Evolutionary conservation across 2,113 vertebrate species (phyloP), one percentile per base, ranked within the genome.

Genomic region (Phycodurus eques): DNA sequence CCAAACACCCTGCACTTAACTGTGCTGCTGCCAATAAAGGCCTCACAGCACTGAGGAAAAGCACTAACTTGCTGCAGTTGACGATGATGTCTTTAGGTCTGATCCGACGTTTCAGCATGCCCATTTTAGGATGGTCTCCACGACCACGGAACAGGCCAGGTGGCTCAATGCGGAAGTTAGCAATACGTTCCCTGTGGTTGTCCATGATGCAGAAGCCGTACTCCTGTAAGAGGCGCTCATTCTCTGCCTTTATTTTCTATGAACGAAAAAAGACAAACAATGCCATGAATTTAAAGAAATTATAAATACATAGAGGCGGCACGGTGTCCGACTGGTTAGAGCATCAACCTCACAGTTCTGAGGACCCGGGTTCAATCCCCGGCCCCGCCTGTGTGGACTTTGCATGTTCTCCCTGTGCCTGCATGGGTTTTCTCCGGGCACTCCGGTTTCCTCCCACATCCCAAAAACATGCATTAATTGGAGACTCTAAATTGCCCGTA

Each of bases 101-200:
- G 83, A 96, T 96, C 63, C 97, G 93, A 15, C 95, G 94, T 88
- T 99, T 99, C 64, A 99, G 87, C 95, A 98, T 99, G 75, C 97
- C 98, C 96, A 98, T 98, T 79, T 99, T 99, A 11, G 98, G 98
- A 80, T 99, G 98, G 91, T 99, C 96, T 67, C 98, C 98, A 69
- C 98, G 93, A 51, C 98, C 98, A 57, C 96, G 94, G 82, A 99
- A 99, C 54, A 99, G 93, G 56, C 98, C 97, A 0, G 98, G 98
- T 0, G 98, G 98, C 68, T 99, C 98, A 76, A 99, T 98, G 80
- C 96, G 96, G 56, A 98, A 99, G 90, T 99, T 99, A 75, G 96
- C 98, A 72, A 99, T 98, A 54, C 96, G 94, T 76, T 99, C 97
- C 90, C 89, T 95, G 91, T 99, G 98, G 88, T 96, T 98, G 92